phyloP scores from a whole-genome alignment of 2,797 vertebrate genomes.

The Rhincodon typus region DNA sequence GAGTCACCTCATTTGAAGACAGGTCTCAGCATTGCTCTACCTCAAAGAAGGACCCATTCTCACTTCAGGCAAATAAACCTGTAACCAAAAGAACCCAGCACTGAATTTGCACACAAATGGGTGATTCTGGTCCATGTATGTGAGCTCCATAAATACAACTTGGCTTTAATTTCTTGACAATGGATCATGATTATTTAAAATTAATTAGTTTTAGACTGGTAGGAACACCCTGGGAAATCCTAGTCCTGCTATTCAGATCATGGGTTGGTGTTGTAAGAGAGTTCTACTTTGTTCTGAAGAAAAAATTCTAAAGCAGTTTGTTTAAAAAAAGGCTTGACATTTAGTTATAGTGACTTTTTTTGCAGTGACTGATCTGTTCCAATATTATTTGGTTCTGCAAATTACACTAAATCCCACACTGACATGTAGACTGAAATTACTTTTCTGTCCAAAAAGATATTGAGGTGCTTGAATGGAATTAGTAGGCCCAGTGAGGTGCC shows the following conservation, averaged over 20 bases:
- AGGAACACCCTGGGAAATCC: neutral
- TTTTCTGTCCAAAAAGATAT: neutral
- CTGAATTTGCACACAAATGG: neutral
- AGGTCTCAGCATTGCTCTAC: slow-evolving; percentile 1
- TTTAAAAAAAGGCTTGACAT: neutral
- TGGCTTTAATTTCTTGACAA: neutral
- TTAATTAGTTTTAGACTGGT: neutral
- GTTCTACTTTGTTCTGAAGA: neutral
- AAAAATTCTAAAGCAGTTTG: neutral
- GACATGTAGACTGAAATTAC: neutral
- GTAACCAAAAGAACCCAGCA: neutral
- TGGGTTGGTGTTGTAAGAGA: neutral
- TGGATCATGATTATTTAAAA: neutral
- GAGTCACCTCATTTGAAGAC: slow-evolving; percentile 32
- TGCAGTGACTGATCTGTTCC: neutral
- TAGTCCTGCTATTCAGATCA: neutral
- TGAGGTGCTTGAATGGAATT: neutral
- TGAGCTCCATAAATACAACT: neutral
- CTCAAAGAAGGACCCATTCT: neutral
- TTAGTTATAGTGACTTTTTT: neutral
- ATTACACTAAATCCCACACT: neutral
- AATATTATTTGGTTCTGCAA: neutral
- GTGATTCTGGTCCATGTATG: neutral
- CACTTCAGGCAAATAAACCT: neutral
- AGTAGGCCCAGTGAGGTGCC: neutral